Evolutionary conservation across 2,888 invertebrate genomes (phyloP).

Genomic region (Hirtodrosophila duncani): DNA sequence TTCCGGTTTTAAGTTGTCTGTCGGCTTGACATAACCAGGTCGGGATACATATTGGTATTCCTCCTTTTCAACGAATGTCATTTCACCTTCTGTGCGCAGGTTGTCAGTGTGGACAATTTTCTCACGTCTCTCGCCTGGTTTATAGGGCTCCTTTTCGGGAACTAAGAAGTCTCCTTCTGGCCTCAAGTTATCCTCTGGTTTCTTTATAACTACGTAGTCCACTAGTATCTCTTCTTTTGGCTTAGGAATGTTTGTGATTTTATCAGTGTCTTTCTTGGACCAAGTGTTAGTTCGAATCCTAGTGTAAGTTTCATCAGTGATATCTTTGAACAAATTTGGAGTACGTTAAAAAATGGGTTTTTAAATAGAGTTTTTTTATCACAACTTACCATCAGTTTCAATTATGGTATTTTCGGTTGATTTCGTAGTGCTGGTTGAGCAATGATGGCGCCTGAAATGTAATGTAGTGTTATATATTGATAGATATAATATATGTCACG

Average conservation of each 20-base stretch:
- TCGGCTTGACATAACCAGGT: constrained; percentile 76
- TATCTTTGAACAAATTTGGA: constrained; percentile 34
- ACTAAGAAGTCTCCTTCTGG: constrained; percentile 81
- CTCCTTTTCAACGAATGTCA: constrained; percentile 77
- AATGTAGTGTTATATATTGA: too few relatives aligned
- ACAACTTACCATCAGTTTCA: constrained; percentile 45
- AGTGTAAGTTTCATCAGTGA: constrained; percentile 61
- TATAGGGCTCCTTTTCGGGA: constrained; percentile 78
- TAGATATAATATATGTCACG: too few relatives aligned
- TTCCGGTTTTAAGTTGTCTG: constrained; percentile 79
- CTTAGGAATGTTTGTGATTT: constrained; percentile 79
- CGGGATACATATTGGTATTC: constrained; percentile 79
- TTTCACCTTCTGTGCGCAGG: constrained; percentile 80
- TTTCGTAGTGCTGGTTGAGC: constrained; percentile 82
- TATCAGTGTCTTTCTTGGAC: constrained; percentile 70
- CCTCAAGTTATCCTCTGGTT: constrained; percentile 82
- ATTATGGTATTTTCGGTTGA: constrained; percentile 52
- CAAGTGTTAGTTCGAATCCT: constrained; percentile 74
- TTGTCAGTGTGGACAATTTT: constrained; percentile 80
- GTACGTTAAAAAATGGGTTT: not conserved
- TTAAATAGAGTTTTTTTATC: not conserved
- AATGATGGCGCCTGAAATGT: constrained; percentile 89
- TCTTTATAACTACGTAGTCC: constrained; percentile 72
- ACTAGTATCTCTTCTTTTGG: constrained; percentile 73
- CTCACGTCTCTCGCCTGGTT: constrained; percentile 80